phyloP scores from a whole-genome alignment of 2,888 invertebrate species.

The Hylaea fasciaria region DNA sequence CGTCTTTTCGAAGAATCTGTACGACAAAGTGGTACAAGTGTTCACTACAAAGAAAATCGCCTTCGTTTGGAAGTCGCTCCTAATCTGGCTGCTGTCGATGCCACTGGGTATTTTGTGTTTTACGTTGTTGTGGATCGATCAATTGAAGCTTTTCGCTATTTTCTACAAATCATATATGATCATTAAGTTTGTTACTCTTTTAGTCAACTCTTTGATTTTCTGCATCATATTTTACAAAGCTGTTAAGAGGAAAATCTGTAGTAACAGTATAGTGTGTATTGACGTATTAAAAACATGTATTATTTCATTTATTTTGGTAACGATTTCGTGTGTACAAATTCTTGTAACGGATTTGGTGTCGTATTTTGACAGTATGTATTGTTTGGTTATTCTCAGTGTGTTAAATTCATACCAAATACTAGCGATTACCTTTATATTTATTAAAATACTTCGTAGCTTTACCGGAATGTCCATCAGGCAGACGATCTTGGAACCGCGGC shows the following conservation, averaged over 20 bases:
- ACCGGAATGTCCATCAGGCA: not conserved
- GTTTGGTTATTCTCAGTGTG: constrained; percentile 34
- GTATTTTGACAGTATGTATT: constrained; percentile 18
- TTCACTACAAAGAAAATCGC: constrained; percentile 51
- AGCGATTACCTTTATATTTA: constrained; percentile 34
- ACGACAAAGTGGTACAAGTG: constrained; percentile 68
- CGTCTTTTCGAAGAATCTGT: constrained; percentile 66
- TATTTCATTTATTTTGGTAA: constrained; percentile 59
- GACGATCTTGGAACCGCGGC: not conserved
- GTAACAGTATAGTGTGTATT: constrained; percentile 13
- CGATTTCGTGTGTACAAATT: constrained; percentile 64
- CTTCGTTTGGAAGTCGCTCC: constrained; percentile 44
- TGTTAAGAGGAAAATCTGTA: constrained; percentile 32
- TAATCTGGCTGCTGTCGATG: constrained; percentile 56
- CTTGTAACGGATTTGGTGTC: constrained; percentile 54
- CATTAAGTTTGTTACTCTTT: constrained; percentile 51
- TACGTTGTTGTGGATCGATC: constrained; percentile 12
- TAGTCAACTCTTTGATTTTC: constrained; percentile 60
- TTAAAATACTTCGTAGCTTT: constrained; percentile 16
- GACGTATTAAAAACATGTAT: constrained; percentile 45
- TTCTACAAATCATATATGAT: constrained; percentile 53
- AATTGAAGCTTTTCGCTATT: constrained; percentile 10
- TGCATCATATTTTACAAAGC: constrained; percentile 59
- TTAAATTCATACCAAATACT: constrained; percentile 46
- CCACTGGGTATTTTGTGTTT: constrained; percentile 48